A percentile compares a stretch with the other conserved stretches of the same genome.
Conservation (phyloP, 2,113 vertebrate species). For the Poeciliopsis occidentalis region DNA sequence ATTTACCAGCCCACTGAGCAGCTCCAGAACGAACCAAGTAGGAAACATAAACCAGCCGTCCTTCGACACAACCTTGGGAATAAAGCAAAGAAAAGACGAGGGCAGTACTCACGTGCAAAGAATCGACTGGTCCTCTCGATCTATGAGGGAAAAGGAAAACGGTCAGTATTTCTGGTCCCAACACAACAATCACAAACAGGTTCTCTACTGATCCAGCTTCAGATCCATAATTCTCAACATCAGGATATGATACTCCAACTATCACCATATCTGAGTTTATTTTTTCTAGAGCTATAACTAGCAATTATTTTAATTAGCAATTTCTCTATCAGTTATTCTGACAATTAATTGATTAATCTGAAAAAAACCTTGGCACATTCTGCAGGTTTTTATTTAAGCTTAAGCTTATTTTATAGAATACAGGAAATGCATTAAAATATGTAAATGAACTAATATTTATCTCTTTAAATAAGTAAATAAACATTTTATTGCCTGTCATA, state of each 20-base stretch:
- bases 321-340: too few relatives aligned
- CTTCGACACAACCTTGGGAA: slow-evolving; percentile 7
- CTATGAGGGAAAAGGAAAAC: slow-evolving; percentile 76
- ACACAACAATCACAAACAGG: not conserved
- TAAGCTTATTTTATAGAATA: too few relatives aligned
- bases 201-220: not conserved
- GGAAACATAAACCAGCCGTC: not conserved
- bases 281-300: not conserved
- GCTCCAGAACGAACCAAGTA: slow-evolving; percentile 26
- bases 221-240: not conserved
- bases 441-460: too few relatives aligned
- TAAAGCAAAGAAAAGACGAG: not conserved
- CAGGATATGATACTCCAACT: not conserved
- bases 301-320: too few relatives aligned
- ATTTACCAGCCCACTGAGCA: slow-evolving; percentile 40
- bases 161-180: slow-evolving; percentile 24
- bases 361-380: too few relatives aligned
- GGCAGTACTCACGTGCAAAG: slow-evolving; percentile 93
- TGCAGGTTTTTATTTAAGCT: too few relatives aligned
- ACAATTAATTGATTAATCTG: too few relatives aligned
- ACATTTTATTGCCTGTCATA: too few relatives aligned
- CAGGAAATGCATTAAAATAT: too few relatives aligned
- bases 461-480: too few relatives aligned
- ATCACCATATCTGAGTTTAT: not conserved
- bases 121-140: slow-evolving; percentile 97